These are phyloP conservation scores for Corythoichthys intestinalis DNA, from an alignment of 2,113 vertebrate species.

Conservation along the genomic window DNA sequence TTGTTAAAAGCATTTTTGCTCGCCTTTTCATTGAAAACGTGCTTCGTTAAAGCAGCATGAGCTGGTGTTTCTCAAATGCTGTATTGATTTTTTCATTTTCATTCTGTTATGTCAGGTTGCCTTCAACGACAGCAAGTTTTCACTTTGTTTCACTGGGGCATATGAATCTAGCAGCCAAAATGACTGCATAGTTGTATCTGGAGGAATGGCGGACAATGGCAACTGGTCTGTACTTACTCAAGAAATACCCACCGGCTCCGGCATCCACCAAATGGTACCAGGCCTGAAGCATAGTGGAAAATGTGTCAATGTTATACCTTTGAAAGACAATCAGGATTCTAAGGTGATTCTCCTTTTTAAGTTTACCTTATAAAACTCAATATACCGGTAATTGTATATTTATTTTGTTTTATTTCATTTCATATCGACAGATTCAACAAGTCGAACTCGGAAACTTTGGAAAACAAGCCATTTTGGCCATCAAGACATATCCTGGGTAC, in stretches of 20 bases:
- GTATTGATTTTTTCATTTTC: background rate
- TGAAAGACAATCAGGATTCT: slow-evolving; percentile 30
- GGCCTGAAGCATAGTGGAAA: slow-evolving; percentile 30
- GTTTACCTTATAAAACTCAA: background rate
- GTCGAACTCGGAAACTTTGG: slow-evolving; percentile 54
- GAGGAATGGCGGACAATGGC: slow-evolving; percentile 41
- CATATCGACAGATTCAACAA: slow-evolving; percentile 36
- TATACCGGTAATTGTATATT: background rate
- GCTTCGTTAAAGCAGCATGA: background rate
- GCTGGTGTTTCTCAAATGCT: background rate
- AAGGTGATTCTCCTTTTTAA: slow-evolving; percentile 10
- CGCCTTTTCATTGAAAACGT: background rate
- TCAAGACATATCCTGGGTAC: slow-evolving; percentile 45
- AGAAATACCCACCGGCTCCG: slow-evolving; percentile 44
- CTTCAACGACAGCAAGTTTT: slow-evolving; percentile 22
- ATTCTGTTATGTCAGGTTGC: slow-evolving; percentile 21
- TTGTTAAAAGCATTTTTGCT: background rate
- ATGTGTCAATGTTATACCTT: slow-evolving; percentile 45
- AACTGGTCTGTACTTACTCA: slow-evolving; percentile 5
- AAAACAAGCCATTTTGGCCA: slow-evolving; percentile 41
- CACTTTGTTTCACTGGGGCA: slow-evolving; percentile 40
- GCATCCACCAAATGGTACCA: slow-evolving; percentile 42
- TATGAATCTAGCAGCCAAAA: slow-evolving; percentile 24
- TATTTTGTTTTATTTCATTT: background rate
- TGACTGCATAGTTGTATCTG: slow-evolving; percentile 49